These are phyloP conservation scores for Notospermus geniculatus DNA, from an alignment of 1,140 invertebrate genomes.

Conservation along the genomic window DNA sequence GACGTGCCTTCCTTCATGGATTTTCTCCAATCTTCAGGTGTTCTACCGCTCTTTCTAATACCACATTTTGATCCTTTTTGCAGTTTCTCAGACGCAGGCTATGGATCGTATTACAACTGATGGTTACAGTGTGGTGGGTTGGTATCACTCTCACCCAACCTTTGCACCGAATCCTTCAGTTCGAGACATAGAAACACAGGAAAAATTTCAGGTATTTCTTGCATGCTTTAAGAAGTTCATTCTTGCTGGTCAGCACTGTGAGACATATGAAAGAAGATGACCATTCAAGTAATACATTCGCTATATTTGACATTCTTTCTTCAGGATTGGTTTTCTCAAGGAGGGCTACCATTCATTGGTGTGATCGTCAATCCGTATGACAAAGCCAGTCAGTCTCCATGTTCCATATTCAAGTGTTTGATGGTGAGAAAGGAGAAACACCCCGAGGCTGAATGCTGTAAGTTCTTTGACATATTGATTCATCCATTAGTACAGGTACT, in stretches of 20 bases:
- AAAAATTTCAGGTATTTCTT: constrained; percentile 52
- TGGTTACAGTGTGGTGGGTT: constrained; percentile 74
- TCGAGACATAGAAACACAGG: constrained; percentile 70
- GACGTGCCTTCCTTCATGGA: too few species aligned
- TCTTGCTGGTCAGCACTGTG: too few species aligned
- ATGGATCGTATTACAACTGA: constrained; percentile 58
- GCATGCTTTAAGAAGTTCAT: background rate
- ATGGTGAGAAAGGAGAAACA: background rate
- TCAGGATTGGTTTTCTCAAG: constrained; percentile 62
- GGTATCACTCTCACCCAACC: constrained; percentile 95
- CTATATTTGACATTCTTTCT: background rate
- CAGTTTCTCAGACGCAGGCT: constrained; percentile 62
- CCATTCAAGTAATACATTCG: too few species aligned
- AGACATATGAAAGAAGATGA: too few species aligned
- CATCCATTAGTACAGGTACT: too few species aligned
- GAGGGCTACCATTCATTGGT: constrained; percentile 60
- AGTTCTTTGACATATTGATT: background rate
- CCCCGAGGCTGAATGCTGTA: background rate
- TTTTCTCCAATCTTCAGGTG: too few species aligned
- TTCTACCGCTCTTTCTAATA: too few species aligned
- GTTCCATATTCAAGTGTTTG: too few species aligned
- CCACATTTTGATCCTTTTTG: constrained; percentile 18
- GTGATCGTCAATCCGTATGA: constrained; percentile 63
- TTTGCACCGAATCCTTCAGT: constrained; percentile 84
- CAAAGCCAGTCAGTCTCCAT: constrained; percentile 17